Conservation (phyloP, 35 echinoderm and acorn worm species). For the Heliocidaris erythrogramma region DNA sequence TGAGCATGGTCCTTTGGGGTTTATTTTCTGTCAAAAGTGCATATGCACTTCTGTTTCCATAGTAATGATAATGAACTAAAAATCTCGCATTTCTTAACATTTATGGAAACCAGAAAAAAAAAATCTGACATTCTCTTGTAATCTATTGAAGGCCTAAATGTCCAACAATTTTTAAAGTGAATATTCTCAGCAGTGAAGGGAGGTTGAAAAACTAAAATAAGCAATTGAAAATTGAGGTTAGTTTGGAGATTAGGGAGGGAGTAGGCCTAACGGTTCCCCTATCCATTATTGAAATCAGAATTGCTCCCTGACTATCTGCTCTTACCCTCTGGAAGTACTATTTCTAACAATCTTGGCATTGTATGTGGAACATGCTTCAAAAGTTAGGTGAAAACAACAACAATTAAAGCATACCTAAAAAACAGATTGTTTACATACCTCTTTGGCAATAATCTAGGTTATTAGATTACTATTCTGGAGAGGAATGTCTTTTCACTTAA, state of each 20-base stretch:
- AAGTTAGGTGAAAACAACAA: not conserved
- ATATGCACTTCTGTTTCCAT: not conserved
- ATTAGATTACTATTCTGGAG: not conserved
- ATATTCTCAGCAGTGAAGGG: too few relatives aligned
- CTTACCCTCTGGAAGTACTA: too few relatives aligned
- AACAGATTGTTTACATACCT: not conserved
- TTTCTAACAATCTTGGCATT: not conserved
- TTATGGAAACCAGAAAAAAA: too few relatives aligned
- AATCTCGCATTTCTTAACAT: not conserved
- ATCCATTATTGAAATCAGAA: too few relatives aligned
- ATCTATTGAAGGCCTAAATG: too few relatives aligned
- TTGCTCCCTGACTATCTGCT: too few relatives aligned
- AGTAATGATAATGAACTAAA: not conserved
- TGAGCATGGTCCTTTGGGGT: not conserved
- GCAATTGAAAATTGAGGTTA: too few relatives aligned
- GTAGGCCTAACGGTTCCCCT: too few relatives aligned
- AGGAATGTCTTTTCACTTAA: not conserved
- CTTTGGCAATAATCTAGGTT: not conserved
- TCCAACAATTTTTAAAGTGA: too few relatives aligned
- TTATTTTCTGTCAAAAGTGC: not conserved
- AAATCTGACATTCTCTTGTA: too few relatives aligned
- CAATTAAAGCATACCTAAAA: not conserved
- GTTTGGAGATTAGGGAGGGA: too few relatives aligned
- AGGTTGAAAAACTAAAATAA: too few relatives aligned
- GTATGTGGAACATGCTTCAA: not conserved